phyloP scores from a whole-genome alignment of 2,113 vertebrate species.

The Cyprinodon brontotheroides region DNA sequence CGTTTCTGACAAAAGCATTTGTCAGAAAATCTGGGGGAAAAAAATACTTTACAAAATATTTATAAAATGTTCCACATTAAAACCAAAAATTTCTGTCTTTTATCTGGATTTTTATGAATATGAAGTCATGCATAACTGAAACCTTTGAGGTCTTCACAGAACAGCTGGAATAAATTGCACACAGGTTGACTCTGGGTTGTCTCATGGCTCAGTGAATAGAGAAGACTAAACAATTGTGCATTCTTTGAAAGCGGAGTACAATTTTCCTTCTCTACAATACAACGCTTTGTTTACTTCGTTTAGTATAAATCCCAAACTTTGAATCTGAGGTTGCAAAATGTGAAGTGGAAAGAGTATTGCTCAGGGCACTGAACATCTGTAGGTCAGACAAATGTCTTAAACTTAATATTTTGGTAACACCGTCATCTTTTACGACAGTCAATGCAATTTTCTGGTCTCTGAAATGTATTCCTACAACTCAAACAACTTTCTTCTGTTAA shows the following conservation, averaged over 20 bases:
- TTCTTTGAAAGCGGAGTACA: no score
- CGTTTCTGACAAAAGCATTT: not conserved
- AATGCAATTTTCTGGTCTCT: constrained; percentile 1
- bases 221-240: no score
- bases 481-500: not conserved
- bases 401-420: constrained; percentile 19
- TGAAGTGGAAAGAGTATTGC: not conserved
- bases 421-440: constrained; percentile 19
- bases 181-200: no score
- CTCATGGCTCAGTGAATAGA: no score
- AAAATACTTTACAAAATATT: not conserved
- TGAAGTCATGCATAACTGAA: not conserved
- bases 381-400: no score
- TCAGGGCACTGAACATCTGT: not conserved
- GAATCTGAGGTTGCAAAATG: no score
- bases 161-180: no score
- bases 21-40: no score
- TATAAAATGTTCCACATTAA: not conserved
- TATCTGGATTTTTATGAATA: not conserved
- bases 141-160: no score
- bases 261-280: no score
- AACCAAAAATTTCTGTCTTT: not conserved
- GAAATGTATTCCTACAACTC: not conserved
- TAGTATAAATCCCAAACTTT: no score
- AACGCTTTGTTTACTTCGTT: no score